Percentiles rank a stretch among this genome's conserved stretches.
Evolutionary conservation across 2,113 vertebrate species (phyloP).

Genomic region (Anguilla japonica): DNA sequence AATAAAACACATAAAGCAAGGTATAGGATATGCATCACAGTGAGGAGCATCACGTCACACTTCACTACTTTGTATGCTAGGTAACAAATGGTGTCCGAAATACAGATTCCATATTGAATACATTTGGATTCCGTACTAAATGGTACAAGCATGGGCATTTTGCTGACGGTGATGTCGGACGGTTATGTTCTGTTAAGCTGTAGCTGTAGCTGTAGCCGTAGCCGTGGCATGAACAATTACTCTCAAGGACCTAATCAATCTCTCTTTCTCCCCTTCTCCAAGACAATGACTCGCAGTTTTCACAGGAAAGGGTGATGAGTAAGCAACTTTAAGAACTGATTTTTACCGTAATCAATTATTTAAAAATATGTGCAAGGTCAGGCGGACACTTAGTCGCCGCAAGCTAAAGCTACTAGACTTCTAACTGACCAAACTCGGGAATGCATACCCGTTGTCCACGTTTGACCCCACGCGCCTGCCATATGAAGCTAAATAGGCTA

Average conservation of each 20-base stretch:
- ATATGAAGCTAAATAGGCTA: neutral
- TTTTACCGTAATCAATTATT: neutral
- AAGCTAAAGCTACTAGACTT: neutral
- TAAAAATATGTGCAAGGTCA: constrained; percentile 1
- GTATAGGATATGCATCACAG: too few species aligned
- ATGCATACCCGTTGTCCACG: too few species aligned
- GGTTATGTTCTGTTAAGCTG: too few species aligned
- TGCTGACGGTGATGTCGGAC: neutral
- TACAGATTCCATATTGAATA: neutral
- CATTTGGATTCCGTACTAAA: neutral
- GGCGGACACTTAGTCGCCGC: neutral
- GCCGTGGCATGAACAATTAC: too few species aligned
- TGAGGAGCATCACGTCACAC: neutral
- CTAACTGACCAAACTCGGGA: too few species aligned
- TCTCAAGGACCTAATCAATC: too few species aligned
- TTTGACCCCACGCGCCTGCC: neutral
- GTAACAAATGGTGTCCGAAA: neutral
- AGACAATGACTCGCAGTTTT: neutral
- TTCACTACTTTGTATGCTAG: neutral
- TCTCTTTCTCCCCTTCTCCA: neutral
- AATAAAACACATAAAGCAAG: too few species aligned
- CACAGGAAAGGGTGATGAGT: neutral
- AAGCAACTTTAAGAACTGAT: neutral
- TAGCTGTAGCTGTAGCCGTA: neutral
- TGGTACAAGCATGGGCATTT: neutral